phyloP scores from a whole-genome alignment of 2,888 invertebrate species.

The Sarcophaga subvicina region DNA sequence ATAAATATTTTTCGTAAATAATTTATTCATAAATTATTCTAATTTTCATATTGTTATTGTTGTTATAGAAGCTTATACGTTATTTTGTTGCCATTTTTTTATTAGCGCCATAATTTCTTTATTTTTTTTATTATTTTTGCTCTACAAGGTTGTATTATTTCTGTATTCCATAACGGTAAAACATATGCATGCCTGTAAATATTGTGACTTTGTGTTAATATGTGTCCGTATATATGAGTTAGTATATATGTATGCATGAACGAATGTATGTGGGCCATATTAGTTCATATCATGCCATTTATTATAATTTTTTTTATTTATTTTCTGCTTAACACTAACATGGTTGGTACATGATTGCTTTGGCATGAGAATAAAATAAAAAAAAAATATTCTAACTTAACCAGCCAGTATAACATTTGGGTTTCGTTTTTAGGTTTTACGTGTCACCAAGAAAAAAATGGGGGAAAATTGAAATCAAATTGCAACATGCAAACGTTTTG shows the following conservation, averaged over 20 bases:
- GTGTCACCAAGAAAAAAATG: slow-evolving; percentile 33
- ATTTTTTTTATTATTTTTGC: too few relatives aligned
- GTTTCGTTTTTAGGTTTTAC: slow-evolving; percentile 50
- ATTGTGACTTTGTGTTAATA: neutral
- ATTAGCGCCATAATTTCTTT: slow-evolving; percentile 59
- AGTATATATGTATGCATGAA: neutral
- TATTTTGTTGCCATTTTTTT: slow-evolving; percentile 28
- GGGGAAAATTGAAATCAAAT: neutral
- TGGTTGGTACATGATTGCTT: slow-evolving; percentile 20
- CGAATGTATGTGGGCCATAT: slow-evolving; percentile 7
- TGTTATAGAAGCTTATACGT: neutral
- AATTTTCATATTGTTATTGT: slow-evolving; percentile 1
- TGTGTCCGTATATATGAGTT: neutral
- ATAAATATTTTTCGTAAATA: slow-evolving; percentile 30
- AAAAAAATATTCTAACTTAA: slow-evolving; percentile 2
- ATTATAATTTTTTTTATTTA: slow-evolving; percentile 29
- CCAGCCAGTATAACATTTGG: slow-evolving; percentile 38
- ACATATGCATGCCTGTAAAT: slow-evolving; percentile 24
- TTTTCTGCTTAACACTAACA: slow-evolving; percentile 28
- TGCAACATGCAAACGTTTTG: slow-evolving; percentile 62
- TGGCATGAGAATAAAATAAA: neutral
- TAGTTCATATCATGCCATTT: slow-evolving; percentile 41
- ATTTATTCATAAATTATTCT: slow-evolving; percentile 54
- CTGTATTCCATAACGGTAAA: neutral
- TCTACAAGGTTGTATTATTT: slow-evolving; percentile 56